These are phyloP conservation scores for Caenorhabditis imperialis DNA, from an alignment of 2,888 invertebrate genomes.

Conservation along the genomic window DNA sequence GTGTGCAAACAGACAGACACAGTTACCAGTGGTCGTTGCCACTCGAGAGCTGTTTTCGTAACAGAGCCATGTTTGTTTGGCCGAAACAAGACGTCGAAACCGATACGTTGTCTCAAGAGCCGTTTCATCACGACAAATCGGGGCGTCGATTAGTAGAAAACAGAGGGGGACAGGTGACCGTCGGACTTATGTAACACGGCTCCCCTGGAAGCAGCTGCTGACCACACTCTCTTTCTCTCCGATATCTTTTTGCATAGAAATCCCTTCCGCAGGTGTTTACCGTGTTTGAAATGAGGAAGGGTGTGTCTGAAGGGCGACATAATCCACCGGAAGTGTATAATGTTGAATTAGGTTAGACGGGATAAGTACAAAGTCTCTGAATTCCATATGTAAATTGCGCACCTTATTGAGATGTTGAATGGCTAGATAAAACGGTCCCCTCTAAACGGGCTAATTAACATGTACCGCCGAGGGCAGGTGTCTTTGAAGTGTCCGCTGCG, in stretches of 20 bases:
- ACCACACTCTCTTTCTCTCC: conserved; percentile 18
- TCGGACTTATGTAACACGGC: conserved; percentile 19
- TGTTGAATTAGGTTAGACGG: conserved; percentile 8
- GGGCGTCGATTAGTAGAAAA: conserved; percentile 10
- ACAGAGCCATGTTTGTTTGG: not conserved
- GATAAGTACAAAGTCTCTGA: not conserved
- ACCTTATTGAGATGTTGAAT: conserved; percentile 6
- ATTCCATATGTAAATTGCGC: conserved; percentile 16
- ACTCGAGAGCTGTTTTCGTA: conserved; percentile 22
- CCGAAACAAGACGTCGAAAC: conserved; percentile 11
- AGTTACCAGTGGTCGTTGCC: conserved; percentile 14
- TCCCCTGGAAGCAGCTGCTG: conserved; percentile 20
- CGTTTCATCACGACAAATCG: conserved; percentile 24
- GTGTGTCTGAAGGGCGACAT: conserved; percentile 6
- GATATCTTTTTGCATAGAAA: conserved; percentile 3
- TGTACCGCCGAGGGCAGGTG: conserved; percentile 32
- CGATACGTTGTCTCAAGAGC: conserved; percentile 19
- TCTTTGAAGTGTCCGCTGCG: conserved; percentile 26
- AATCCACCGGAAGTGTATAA: conserved; percentile 14
- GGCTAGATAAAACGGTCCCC: conserved; percentile 23
- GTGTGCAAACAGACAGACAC: conserved; percentile 13
- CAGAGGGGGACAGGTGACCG: conserved; percentile 12
- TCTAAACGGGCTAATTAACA: conserved; percentile 49
- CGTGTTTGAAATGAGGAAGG: conserved; percentile 17
- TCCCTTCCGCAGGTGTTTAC: conserved; percentile 28